A percentile compares a stretch with the other conserved stretches of the same genome.
These are phyloP conservation scores for Cyclura pinguis DNA, from an alignment of 2,797 vertebrate genomes.

Conservation along the genomic window DNA sequence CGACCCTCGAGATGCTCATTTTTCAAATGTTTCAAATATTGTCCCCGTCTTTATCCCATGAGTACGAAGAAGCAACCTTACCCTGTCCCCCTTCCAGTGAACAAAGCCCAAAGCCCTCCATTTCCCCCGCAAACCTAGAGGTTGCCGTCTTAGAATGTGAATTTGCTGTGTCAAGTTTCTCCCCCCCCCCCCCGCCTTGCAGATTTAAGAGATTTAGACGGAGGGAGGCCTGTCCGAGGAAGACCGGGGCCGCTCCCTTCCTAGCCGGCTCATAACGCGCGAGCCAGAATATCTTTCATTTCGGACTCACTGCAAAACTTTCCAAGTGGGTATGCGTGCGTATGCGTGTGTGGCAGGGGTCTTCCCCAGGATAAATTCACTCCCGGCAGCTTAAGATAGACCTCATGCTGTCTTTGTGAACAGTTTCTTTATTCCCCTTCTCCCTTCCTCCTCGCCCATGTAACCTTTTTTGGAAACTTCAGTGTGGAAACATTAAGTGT, in stretches of 20 bases:
- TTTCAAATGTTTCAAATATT: too few species aligned
- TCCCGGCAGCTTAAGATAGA: slow-evolving; percentile 35
- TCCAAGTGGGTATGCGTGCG: not conserved
- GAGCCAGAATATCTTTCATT: slow-evolving; percentile 21
- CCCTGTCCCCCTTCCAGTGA: too few species aligned
- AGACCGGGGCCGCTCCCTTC: not conserved
- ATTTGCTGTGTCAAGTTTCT: not conserved
- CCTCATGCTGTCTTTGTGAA: slow-evolving; percentile 49
- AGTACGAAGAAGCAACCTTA: not conserved
- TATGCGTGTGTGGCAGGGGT: too few species aligned
- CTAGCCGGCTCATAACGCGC: not conserved
- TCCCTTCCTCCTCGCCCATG: slow-evolving; percentile 5
- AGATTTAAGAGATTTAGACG: not conserved
- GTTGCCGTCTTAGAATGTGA: slow-evolving; percentile 10
- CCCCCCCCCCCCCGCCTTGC: not conserved
- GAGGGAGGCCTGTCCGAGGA: too few species aligned
- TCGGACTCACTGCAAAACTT: slow-evolving; percentile 6
- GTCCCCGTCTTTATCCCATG: too few species aligned
- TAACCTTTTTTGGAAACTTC: slow-evolving; percentile 49
- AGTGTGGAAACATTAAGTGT: slow-evolving; percentile 41
- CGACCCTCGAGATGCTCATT: too few species aligned
- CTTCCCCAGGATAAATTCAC: not conserved
- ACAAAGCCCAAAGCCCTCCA: not conserved
- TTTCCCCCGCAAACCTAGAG: not conserved
- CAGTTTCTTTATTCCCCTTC: not conserved